phyloP scores from a whole-genome alignment of 2,797 vertebrate species.

The Denticeps clupeoides region DNA sequence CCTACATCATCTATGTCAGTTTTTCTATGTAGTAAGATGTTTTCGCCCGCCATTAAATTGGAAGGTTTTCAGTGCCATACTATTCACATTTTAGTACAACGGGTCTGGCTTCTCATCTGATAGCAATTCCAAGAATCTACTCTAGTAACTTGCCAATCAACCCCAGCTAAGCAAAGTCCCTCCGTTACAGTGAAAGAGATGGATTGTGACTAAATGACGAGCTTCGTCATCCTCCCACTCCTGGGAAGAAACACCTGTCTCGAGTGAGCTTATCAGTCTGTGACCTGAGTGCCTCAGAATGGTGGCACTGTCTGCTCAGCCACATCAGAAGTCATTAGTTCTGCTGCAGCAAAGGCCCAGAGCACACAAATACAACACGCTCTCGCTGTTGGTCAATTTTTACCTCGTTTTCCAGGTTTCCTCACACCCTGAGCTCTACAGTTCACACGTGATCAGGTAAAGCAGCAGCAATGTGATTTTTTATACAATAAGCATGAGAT shows the following conservation, averaged over 20 bases:
- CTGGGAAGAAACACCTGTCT: constrained; percentile 9
- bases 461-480: too few species aligned
- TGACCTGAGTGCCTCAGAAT: background rate
- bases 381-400: background rate
- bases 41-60: too few species aligned
- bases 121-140: background rate
- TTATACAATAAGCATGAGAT: too few species aligned
- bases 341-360: background rate
- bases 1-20: too few species aligned
- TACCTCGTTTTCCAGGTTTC: background rate
- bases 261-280: constrained; percentile 7
- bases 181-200: constrained; percentile 10
- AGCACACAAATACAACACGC: background rate
- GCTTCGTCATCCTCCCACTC: constrained; percentile 9
- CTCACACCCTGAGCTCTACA: background rate
- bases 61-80: background rate
- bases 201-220: constrained; percentile 6
- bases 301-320: background rate
- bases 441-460: too few species aligned
- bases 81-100: background rate
- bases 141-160: background rate
- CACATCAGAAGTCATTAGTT: background rate
- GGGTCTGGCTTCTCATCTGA: background rate
- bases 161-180: background rate
- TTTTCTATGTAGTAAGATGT: too few species aligned